These are phyloP conservation scores for Octomys mimax DNA, from an alignment of 2,797 vertebrate genomes.

Conservation along the genomic window DNA sequence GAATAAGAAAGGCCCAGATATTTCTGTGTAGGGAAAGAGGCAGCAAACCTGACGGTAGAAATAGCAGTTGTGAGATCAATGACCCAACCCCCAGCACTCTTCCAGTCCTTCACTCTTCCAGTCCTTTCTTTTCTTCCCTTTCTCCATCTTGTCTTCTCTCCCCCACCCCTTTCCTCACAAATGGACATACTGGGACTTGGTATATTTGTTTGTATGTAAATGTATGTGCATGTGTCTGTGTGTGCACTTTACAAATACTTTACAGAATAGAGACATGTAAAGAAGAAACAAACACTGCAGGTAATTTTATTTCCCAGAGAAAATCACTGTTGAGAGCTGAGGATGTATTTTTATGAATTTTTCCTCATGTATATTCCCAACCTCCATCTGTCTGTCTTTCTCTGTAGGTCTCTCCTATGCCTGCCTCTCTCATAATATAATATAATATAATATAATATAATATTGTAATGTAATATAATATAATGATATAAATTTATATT, in stretches of 20 bases:
- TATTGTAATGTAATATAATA: too few species aligned
- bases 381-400: not conserved
- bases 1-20: not conserved
- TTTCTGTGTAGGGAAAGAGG: not conserved
- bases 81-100: not conserved
- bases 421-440: not conserved
- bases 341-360: not conserved
- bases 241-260: not conserved
- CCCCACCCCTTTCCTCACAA: not conserved
- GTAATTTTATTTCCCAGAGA: slow-evolving; percentile 36
- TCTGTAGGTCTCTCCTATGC: not conserved
- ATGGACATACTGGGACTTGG: not conserved
- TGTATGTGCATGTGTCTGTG: not conserved
- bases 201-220: not conserved
- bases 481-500: too few species aligned
- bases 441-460: not conserved
- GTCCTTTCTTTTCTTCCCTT: not conserved
- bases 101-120: not conserved
- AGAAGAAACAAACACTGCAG: slow-evolving; percentile 41
- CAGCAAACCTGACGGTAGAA: not conserved
- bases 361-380: not conserved
- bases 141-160: not conserved
- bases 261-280: not conserved
- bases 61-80: not conserved
- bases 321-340: slow-evolving; percentile 45